Evolutionary conservation across 2,113 vertebrate genomes (phyloP).

Genomic region (Tychaedon coryphoeus): DNA sequence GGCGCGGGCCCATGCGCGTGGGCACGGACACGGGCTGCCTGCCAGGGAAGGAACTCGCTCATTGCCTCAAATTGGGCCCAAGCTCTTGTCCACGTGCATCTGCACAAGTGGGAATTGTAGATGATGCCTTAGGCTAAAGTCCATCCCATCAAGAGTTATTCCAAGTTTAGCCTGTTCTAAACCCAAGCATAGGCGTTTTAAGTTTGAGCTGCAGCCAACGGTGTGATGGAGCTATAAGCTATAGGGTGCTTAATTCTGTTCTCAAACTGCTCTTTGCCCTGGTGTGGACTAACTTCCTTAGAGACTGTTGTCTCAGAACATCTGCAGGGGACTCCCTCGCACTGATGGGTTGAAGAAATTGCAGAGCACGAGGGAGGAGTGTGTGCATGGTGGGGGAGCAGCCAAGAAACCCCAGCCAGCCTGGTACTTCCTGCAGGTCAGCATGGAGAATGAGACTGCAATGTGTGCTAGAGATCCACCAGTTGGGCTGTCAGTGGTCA

Average conservation of each 20-base stretch:
- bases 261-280: background rate
- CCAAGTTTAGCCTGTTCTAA: background rate
- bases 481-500: background rate
- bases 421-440: background rate
- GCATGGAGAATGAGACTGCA: background rate
- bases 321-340: background rate
- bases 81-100: background rate
- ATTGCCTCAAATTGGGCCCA: background rate
- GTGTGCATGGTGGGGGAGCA: rapidly evolving
- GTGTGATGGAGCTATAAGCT: background rate
- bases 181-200: background rate
- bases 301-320: background rate
- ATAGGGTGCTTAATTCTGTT: background rate
- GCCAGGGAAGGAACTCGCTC: slow-evolving; percentile 17
- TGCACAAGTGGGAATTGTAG: background rate
- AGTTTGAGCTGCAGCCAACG: background rate
- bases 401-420: background rate
- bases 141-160: background rate
- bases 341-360: background rate
- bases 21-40: background rate
- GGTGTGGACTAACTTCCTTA: background rate
- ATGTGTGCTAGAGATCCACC: background rate
- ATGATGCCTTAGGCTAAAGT: background rate
- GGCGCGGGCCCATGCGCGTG: background rate
- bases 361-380: background rate